Base-by-base conservation (phyloP, 2,797 vertebrate species). In the Aeoliscus strigatus region DNA sequence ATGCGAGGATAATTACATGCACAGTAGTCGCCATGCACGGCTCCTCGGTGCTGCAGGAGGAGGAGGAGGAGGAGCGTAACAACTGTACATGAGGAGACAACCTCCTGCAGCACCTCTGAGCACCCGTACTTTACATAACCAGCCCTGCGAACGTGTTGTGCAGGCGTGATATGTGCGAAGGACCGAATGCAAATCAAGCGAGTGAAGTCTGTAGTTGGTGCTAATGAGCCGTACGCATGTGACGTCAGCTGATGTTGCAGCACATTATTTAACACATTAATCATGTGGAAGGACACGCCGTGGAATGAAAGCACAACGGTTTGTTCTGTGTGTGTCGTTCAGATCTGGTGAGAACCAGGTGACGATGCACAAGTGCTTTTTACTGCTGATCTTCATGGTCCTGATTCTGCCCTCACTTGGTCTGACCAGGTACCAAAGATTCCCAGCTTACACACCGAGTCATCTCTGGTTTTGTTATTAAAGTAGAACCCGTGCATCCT, bases 331-430 rank as follows among this genome's bases (percentile, higher is more conserved):
- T 62, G 35, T 42, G 23, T 27, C 10, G 12, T 12, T 6, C 73
- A 98, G 94, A 64, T 94, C 94, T 0, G 87, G 73, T 69, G 90
- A 95, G 77, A 98, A 97, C 77, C 91, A 93, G 74, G 80, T 91
- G 43, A 96, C 94, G 3, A 94, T 96, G 90, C 90, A 96, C 82
- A 98, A 98, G 70, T 98, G 96, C 73, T 97, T 94, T 65, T 80
- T 97, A 41, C 91, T 97, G 45, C 81, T 98, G 72, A 90, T 96
- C 48, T 97, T 98, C 77, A 98, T 98, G 93, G 94, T 95, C 59
- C 92, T 97, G 81, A 91, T 98, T 70, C 86, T 98, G 64, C 96
- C 96, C 23, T 98, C 96, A 0, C 88, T 97, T 46, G 94, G 94
- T 38, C 83, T 98, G 21, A 92, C 92, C 74, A 98, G 96, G 96